Conservation (phyloP, 1,140 invertebrate genomes). For the Monomorium pharaonis region DNA sequence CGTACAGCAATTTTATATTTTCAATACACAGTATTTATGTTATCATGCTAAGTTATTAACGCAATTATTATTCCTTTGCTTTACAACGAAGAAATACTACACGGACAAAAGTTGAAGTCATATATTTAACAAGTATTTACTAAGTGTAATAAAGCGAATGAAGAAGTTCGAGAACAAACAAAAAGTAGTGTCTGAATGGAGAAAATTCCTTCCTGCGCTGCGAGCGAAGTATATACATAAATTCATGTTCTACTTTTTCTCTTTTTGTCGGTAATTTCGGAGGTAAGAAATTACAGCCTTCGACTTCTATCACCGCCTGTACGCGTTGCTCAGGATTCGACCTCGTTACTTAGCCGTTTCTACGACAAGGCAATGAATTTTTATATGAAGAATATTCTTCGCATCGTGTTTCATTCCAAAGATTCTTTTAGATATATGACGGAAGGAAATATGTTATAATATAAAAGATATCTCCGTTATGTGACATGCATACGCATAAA, state of each 20-base stretch:
- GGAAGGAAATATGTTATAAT: background rate
- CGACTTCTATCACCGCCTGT: slow-evolving; percentile 37
- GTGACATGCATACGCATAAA: slow-evolving; percentile 25
- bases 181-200: slow-evolving; percentile 48
- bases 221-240: slow-evolving; percentile 47
- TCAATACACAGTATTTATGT: background rate
- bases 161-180: slow-evolving; percentile 48
- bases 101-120: background rate
- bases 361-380: slow-evolving; percentile 39
- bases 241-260: slow-evolving; percentile 43
- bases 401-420: slow-evolving; percentile 17
- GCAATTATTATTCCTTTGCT: slow-evolving; percentile 24
- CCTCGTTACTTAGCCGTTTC: slow-evolving; percentile 32
- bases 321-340: background rate
- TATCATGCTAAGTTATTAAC: background rate
- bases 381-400: slow-evolving; percentile 19
- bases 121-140: slow-evolving; percentile 48
- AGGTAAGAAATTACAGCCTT: slow-evolving; percentile 46
- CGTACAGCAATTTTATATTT: background rate
- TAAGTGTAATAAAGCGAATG: slow-evolving; percentile 43
- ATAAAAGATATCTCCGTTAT: background rate
- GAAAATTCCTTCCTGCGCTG: slow-evolving; percentile 29
- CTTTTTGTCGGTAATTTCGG: slow-evolving; percentile 38
- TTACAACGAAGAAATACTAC: background rate
- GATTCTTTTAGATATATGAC: background rate